phyloP scores from a whole-genome alignment of 2,113 vertebrate genomes.

The Jacana jacana region DNA sequence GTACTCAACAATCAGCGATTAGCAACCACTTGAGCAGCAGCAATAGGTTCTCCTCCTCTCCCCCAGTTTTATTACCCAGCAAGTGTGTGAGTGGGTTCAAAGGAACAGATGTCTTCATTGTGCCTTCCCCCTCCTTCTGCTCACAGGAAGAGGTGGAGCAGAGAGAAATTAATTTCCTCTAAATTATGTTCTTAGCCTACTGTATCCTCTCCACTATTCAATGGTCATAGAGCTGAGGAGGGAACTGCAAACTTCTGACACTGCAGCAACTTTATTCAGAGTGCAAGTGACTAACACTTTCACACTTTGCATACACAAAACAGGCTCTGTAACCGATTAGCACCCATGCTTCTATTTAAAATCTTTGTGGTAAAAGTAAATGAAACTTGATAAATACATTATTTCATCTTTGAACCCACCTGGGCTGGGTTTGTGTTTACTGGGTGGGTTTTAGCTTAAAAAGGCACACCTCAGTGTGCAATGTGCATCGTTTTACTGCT shows the following conservation, averaged over 20 bases:
- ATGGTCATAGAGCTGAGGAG: not conserved
- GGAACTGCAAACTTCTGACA: not conserved
- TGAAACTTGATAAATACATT: not conserved
- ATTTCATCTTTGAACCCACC: not conserved
- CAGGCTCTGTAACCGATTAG: not conserved
- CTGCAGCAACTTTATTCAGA: not conserved
- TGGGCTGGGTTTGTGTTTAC: not conserved
- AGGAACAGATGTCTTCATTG: conserved; percentile 66
- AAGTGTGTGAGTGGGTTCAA: conserved; percentile 35
- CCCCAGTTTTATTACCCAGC: not conserved
- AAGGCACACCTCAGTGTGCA: not conserved
- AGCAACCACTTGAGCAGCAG: conserved; percentile 1
- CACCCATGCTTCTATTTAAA: not conserved
- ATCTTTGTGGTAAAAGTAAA: not conserved
- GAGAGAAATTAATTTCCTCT: conserved; percentile 5
- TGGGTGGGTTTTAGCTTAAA: not conserved
- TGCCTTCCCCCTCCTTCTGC: not conserved
- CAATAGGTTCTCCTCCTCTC: not conserved
- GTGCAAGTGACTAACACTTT: not conserved
- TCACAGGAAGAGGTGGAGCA: conserved; percentile 35
- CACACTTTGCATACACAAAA: not conserved
- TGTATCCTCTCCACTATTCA: not conserved
- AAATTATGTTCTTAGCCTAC: conserved; percentile 8
- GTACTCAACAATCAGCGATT: conserved; percentile 10
- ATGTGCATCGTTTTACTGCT: not conserved